Evolutionary conservation across 53 echinoderm and acorn worm species (phyloP), one percentile per base, ranked within the genome.

Genomic region (Paracentrotus lividus): DNA sequence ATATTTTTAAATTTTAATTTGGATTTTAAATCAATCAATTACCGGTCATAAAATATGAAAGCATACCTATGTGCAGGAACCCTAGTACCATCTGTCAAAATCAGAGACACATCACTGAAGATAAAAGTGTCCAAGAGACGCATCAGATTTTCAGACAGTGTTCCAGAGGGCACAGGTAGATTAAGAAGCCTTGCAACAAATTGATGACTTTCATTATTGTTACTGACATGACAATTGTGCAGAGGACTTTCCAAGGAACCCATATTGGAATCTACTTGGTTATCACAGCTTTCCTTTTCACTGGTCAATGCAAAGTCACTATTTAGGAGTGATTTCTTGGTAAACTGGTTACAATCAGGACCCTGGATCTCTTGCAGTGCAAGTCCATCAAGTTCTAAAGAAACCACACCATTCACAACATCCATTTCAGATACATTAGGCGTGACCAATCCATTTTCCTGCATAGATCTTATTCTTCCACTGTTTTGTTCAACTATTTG

Each of bases 61-160:
- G n/a, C 44, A 40, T 88, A 97, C 97, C 95, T 97, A 85, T 97
- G 97, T 42, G 97, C 96, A 42, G 84, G 95, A 18, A 96, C 93
- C 69, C 72, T 87, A 58, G 90, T 95, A 2, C 92, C 94, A 42
- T 95, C 94, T 23, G 96, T 93, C 53, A 21, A 36, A 16, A 87
- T 40, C 32, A 87, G 55, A 57, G 38, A 33, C 16, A 87, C 56
- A 34, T 87, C 87, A 87, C 87, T 87, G 32, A 36, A 87, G 53
- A 32, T 54, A 1, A 24, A 57, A 33, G 24, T 4, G 16, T 57
- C 57, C 55, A 87, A 29, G 57, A 87, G 54, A 15, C 9, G 20
- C 87, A 87, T 54, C 87, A 87, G 38, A 57, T 57, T 87, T 57
- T 87, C 57, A 4, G 87, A 34, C 32, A 87, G 21, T 33, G 56